These are phyloP conservation scores for Sympetrum striolatum DNA, from an alignment of 2,888 invertebrate species.

Conservation along the genomic window DNA sequence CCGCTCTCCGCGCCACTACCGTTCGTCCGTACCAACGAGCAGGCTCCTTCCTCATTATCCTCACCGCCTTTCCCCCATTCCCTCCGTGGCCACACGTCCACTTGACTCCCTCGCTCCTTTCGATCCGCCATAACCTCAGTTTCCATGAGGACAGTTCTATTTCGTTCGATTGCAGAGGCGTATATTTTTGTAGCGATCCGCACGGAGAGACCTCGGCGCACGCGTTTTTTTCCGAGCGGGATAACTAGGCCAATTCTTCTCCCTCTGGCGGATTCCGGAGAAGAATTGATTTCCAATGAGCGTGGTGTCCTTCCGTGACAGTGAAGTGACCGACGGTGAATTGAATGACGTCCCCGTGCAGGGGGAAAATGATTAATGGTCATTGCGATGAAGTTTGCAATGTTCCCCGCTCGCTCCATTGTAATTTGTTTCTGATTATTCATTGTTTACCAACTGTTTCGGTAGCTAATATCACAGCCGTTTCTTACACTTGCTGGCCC, in stretches of 20 bases:
- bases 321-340: background rate
- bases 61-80: background rate
- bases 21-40: background rate
- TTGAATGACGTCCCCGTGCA: background rate
- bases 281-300: background rate
- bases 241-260: background rate
- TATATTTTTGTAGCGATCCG: background rate
- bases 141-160: conserved; percentile 20
- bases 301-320: background rate
- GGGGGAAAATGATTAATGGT: too few species aligned
- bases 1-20: background rate
- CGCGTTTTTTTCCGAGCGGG: background rate
- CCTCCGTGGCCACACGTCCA: background rate
- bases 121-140: background rate
- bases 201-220: background rate
- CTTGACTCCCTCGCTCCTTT: background rate
- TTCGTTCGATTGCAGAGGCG: background rate
- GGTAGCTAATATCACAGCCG: too few species aligned
- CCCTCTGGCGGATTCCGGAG: background rate
- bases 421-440: too few species aligned
- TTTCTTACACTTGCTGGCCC: too few species aligned
- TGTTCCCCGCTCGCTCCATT: too few species aligned
- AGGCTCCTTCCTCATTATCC: conserved; percentile 26
- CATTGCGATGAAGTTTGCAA: too few species aligned
- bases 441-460: too few species aligned